Conservation (phyloP, 2,797 vertebrate genomes). For the Serranus cabrilla region DNA sequence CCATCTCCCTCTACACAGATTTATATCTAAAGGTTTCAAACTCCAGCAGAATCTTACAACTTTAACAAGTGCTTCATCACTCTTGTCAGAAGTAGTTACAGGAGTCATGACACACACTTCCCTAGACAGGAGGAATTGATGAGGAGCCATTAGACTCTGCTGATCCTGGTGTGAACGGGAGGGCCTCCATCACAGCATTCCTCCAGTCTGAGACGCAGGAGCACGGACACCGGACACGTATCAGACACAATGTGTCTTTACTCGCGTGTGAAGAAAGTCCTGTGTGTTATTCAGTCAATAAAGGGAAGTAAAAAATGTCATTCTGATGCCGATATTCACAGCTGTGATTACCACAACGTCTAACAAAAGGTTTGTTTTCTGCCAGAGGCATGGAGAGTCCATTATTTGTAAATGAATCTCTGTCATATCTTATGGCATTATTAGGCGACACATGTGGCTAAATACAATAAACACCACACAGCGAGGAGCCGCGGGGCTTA, state of each 20-base stretch:
- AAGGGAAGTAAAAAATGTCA: background rate
- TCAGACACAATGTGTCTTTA: slow-evolving; percentile 4
- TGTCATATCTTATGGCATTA: slow-evolving; percentile 24
- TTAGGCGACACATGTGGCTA: slow-evolving; percentile 19
- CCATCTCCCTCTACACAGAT: slow-evolving; percentile 72
- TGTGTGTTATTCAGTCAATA: background rate
- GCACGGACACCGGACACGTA: slow-evolving; percentile 10
- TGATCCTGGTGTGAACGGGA: slow-evolving; percentile 66
- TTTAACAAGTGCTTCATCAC: slow-evolving; percentile 83
- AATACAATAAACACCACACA: slow-evolving; percentile 18
- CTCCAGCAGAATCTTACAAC: slow-evolving; percentile 73
- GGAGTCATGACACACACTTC: slow-evolving; percentile 81
- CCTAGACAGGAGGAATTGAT: slow-evolving; percentile 77
- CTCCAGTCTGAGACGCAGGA: slow-evolving; percentile 37
- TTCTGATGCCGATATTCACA: background rate
- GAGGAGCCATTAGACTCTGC: slow-evolving; percentile 73
- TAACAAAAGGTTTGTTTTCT: background rate
- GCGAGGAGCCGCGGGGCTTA: slow-evolving; percentile 12
- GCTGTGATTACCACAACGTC: background rate
- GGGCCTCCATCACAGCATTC: slow-evolving; percentile 51
- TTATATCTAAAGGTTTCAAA: slow-evolving; percentile 79
- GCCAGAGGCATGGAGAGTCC: background rate
- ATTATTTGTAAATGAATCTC: slow-evolving; percentile 12
- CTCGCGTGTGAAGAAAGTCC: background rate
- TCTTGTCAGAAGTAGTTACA: slow-evolving; percentile 82